Conservation (phyloP, 2,113 vertebrate genomes). For the Sturnira hondurensis region DNA sequence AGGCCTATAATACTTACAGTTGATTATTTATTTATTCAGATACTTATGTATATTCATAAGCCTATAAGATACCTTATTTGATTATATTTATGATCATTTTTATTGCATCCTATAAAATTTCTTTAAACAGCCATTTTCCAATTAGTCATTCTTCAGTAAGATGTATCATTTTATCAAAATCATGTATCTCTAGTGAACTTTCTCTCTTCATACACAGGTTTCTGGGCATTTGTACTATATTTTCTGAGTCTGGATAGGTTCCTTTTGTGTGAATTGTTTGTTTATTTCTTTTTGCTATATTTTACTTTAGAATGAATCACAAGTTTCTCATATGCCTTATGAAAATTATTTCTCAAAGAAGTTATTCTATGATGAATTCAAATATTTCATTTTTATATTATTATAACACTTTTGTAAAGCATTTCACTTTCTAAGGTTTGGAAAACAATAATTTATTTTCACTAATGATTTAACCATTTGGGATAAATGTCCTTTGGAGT, state of each 20-base stretch:
- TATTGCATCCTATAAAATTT: conserved; percentile 20
- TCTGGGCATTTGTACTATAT: not conserved
- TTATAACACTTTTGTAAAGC: not conserved
- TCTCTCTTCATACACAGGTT: not conserved
- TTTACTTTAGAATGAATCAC: not conserved
- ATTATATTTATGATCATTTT: conserved; percentile 36
- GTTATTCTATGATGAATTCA: not conserved
- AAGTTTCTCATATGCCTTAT: not conserved
- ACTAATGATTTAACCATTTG: not conserved
- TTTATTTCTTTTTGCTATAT: not conserved
- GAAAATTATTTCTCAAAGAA: conserved; percentile 1
- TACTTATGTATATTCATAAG: not conserved
- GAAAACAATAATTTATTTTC: not conserved
- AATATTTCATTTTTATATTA: not conserved
- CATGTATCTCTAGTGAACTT: not conserved
- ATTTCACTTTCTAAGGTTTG: not conserved
- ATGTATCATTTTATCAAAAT: not conserved
- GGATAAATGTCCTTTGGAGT: not conserved
- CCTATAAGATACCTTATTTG: not conserved
- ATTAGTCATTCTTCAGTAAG: conserved; percentile 32
- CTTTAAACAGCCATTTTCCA: not conserved
- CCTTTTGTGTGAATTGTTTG: not conserved
- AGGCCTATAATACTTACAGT: not conserved
- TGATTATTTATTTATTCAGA: not conserved
- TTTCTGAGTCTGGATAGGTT: not conserved